Evolutionary conservation across 2,113 vertebrate species (phyloP).

Genomic region (Nothoprocta pentlandii): DNA sequence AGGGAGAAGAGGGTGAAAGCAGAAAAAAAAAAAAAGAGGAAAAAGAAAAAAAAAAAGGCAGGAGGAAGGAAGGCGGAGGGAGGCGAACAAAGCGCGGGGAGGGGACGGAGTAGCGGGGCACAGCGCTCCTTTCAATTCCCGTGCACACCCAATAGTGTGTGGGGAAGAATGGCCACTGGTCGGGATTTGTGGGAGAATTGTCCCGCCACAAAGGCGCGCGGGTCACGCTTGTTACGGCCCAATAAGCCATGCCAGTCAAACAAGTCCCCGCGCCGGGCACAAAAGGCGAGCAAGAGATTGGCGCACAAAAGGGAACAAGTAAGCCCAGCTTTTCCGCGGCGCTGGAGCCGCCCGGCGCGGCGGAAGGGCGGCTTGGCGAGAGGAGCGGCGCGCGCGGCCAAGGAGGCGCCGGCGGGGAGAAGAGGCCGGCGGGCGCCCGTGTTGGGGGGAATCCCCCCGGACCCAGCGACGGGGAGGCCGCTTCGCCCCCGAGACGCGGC

Average conservation of each 20-base stretch:
- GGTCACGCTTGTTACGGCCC: slow-evolving; percentile 99
- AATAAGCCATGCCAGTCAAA: slow-evolving; percentile 99
- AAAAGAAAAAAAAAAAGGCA: neutral
- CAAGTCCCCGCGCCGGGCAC: slow-evolving; percentile 91
- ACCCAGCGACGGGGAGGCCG: no score
- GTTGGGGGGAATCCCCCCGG: no score
- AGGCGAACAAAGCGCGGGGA: slow-evolving; percentile 87
- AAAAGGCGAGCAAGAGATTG: slow-evolving; percentile 95
- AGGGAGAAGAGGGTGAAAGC: slow-evolving; percentile 77
- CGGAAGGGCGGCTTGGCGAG: no score
- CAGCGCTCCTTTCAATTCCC: slow-evolving; percentile 93
- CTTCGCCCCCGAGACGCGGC: no score
- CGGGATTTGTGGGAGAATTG: slow-evolving; percentile 99
- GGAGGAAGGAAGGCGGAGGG: slow-evolving; percentile 2
- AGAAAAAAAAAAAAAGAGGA: neutral
- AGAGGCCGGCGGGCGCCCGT: no score
- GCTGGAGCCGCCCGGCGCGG: slow-evolving; percentile 88
- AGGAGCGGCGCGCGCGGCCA: no score
- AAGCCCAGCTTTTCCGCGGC: slow-evolving; percentile 98
- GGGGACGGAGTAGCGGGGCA: slow-evolving; percentile 84
- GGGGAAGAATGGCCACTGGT: slow-evolving; percentile 96
- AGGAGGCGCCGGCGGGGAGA: no score
- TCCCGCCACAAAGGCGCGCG: slow-evolving; percentile 92
- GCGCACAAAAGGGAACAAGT: slow-evolving; percentile 99
- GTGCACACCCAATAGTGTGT: slow-evolving; percentile 95